A percentile compares a stretch with the other conserved stretches of the same genome.
These are phyloP conservation scores for Phoxinus dragarum DNA, from an alignment of 2,797 vertebrate genomes.

Conservation along the genomic window DNA sequence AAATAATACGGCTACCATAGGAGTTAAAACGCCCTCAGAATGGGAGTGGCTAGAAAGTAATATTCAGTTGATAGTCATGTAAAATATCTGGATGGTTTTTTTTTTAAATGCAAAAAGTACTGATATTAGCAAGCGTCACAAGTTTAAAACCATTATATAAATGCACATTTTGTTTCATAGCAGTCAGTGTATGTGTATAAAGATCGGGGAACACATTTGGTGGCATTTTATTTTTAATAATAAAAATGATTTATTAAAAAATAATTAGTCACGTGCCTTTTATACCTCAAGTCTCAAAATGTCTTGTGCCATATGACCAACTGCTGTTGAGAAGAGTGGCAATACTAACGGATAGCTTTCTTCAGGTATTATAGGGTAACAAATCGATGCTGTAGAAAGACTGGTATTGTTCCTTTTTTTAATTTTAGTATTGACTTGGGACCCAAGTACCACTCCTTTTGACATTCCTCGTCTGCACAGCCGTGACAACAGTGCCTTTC, in stretches of 20 bases:
- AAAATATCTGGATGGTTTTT: no score
- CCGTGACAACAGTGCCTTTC: constrained; percentile 32
- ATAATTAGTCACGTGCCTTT: not conserved
- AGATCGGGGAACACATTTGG: not conserved
- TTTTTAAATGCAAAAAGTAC: no score
- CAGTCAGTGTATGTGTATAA: not conserved
- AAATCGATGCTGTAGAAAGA: not conserved
- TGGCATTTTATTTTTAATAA: not conserved
- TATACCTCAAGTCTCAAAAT: not conserved
- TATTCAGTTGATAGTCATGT: no score
- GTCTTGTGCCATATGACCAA: not conserved
- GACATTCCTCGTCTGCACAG: constrained; percentile 31
- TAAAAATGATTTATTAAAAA: not conserved
- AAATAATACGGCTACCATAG: no score
- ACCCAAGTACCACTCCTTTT: constrained; percentile 31
- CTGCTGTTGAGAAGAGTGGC: not conserved
- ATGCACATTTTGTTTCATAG: not conserved
- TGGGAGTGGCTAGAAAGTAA: no score
- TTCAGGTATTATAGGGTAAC: not conserved
- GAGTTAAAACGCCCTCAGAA: no score
- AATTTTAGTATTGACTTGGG: constrained; percentile 30
- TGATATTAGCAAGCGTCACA: not conserved
- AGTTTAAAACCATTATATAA: not conserved
- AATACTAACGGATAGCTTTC: not conserved
- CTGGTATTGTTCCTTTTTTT: constrained; percentile 28